Evolutionary conservation across 2,797 vertebrate genomes (phyloP), one percentile per base, ranked within the genome.

Genomic region (Linurgus olivaceus): DNA sequence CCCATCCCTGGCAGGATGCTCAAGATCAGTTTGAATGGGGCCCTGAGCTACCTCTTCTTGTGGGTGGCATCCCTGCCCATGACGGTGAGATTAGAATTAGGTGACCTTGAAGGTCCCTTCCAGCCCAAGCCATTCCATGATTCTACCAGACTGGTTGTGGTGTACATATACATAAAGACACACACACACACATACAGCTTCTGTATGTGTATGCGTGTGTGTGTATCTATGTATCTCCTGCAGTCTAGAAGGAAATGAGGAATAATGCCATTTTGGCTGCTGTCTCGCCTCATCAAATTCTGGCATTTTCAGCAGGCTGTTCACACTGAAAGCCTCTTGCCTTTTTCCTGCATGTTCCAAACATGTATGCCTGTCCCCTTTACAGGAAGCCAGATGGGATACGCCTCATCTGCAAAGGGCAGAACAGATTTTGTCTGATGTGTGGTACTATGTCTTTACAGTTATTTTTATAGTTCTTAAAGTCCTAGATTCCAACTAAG

Each of bases 351-450:
- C 73, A 93, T 45, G 61, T 75, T 94, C 45, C 5, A 95, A 91
- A 81, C 88, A 61, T 57, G 58, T 58, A 88, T 62, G 68, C 77
- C 62, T 91, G 58, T 67, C 92, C 92, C 74, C 78, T 89, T 94
- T 83, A 87, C 1, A 8, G 51, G 59, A 57, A 96, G 63, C 84
- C 93, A 97, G 94, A 96, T 94, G 94, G 95, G 82, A 89, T 88
- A 85, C 14, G 7, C 89, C 93, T 97, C 93, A 93, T 92, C 92
- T 95, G 84, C 72, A 96, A 94, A 96, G 90, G 86, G 81, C 80
- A 89, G 76, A 94, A 94, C 86, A 93, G 90, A 95, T 97, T 96
- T 95, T 90, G 74, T 86, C 80, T 94, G 90, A 85, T 96, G 52
- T 86, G 68, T 74, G 57, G 77, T 87, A 95, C 84, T 65, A 65